phyloP scores from a whole-genome alignment of 2,888 invertebrate genomes.

The Polymixis lichenea region DNA sequence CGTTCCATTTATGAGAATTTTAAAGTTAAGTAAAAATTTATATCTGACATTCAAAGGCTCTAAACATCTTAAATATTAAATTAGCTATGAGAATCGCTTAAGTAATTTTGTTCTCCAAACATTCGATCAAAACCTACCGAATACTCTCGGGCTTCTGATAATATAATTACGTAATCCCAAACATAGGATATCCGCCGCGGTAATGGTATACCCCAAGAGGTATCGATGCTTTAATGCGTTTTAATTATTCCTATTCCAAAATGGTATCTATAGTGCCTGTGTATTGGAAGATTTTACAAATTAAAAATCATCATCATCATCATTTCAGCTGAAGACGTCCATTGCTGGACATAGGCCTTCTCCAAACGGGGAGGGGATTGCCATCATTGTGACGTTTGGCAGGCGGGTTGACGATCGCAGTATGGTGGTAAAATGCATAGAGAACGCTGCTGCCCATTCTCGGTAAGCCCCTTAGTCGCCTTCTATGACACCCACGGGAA shows the following conservation, averaged over 20 bases:
- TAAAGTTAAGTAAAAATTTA: conserved; percentile 1
- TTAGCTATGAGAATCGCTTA: conserved; percentile 14
- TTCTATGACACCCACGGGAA: too few species aligned
- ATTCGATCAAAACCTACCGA: not conserved
- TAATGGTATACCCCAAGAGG: conserved; percentile 40
- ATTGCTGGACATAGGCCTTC: too few species aligned
- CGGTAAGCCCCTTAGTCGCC: too few species aligned
- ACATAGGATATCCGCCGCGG: conserved; percentile 39
- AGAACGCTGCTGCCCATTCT: too few species aligned
- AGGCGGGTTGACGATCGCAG: too few species aligned
- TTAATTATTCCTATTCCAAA: conserved; percentile 27
- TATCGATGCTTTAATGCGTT: conserved; percentile 5
- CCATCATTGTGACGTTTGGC: too few species aligned
- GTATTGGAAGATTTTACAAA: too few species aligned
- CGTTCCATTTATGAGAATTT: conserved; percentile 10
- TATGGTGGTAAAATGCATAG: too few species aligned
- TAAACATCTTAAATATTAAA: conserved; percentile 15
- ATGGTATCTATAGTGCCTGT: not conserved
- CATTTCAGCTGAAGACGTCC: too few species aligned
- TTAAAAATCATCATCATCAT: too few species aligned
- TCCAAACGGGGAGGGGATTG: too few species aligned
- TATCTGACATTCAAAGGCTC: not conserved
- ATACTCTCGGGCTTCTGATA: conserved; percentile 23
- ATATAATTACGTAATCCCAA: conserved; percentile 40
- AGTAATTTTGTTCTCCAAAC: conserved; percentile 15